Percentiles rank a stretch among this genome's conserved stretches.
Conservation (phyloP, 2,888 invertebrate genomes). For the Uropetala carovei region DNA sequence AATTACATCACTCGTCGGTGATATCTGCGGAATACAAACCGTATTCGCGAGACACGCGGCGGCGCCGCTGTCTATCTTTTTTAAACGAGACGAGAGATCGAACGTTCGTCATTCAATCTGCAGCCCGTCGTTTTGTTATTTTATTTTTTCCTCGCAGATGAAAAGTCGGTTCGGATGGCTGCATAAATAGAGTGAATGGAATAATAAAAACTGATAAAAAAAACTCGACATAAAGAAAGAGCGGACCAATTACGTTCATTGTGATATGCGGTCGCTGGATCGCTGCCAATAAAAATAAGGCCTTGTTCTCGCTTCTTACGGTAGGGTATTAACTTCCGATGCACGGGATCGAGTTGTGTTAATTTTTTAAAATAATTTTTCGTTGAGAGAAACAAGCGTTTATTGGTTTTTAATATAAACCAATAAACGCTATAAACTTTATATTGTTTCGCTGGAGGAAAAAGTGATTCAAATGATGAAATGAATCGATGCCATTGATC, state of each 20-base stretch:
- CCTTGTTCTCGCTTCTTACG: neutral
- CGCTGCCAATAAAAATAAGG: neutral
- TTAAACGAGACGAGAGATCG: neutral
- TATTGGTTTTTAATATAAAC: too few species aligned
- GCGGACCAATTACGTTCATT: neutral
- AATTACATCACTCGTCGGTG: too few species aligned
- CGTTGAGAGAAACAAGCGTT: neutral
- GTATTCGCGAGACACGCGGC: neutral
- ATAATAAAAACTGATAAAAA: neutral
- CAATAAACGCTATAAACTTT: too few species aligned
- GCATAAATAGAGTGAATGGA: neutral
- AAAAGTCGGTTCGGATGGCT: neutral
- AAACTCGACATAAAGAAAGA: neutral
- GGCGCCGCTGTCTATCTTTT: neutral
- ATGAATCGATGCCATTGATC: too few species aligned
- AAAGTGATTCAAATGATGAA: neutral
- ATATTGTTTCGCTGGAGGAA: neutral
- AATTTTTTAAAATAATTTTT: neutral
- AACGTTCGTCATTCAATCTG: constrained; percentile 2
- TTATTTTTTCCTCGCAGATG: neutral
- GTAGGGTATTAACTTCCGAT: neutral
- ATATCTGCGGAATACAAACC: too few species aligned
- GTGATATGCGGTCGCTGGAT: constrained; percentile 17
- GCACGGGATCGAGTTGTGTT: neutral
- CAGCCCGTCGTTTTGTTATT: neutral